Conservation (phyloP, 2,888 invertebrate species). For the Ptilodon capucinus region DNA sequence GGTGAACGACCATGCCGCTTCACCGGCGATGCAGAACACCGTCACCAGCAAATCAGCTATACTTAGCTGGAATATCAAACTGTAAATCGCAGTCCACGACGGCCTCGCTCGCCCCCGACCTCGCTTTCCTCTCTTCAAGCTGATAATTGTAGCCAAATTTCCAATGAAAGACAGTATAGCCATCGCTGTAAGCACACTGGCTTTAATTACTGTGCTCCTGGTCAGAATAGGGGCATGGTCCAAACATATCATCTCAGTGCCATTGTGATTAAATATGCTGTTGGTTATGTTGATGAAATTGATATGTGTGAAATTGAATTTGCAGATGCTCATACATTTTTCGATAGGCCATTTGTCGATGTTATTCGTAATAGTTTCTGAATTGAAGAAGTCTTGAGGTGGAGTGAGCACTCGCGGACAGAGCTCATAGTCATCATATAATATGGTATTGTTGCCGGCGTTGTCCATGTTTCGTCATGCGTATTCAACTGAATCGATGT, state of each 20-base stretch:
- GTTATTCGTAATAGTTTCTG: slow-evolving; percentile 38
- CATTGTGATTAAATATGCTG: slow-evolving; percentile 54
- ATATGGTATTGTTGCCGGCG: slow-evolving; percentile 75
- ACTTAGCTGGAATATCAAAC: slow-evolving; percentile 91
- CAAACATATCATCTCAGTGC: slow-evolving; percentile 67
- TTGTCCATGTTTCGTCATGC: slow-evolving; percentile 77
- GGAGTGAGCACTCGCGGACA: slow-evolving; percentile 46
- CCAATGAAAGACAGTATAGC: slow-evolving; percentile 88
- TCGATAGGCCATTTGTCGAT: slow-evolving; percentile 61
- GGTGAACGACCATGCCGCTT: slow-evolving; percentile 90
- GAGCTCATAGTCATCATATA: slow-evolving; percentile 56
- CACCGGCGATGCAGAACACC: slow-evolving; percentile 90
- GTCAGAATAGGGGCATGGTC: slow-evolving; percentile 88
- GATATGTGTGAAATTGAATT: slow-evolving; percentile 50
- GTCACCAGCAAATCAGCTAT: slow-evolving; percentile 92
- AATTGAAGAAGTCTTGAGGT: slow-evolving; percentile 41
- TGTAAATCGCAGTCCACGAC: slow-evolving; percentile 88
- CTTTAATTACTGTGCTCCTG: slow-evolving; percentile 84
- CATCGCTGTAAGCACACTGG: slow-evolving; percentile 86
- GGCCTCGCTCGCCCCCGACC: slow-evolving; percentile 82
- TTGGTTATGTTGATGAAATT: slow-evolving; percentile 42
- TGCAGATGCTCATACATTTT: slow-evolving; percentile 53
- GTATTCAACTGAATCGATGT: slow-evolving; percentile 36
- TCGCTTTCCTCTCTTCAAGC: slow-evolving; percentile 85
- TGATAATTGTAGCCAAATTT: slow-evolving; percentile 89